phyloP scores from a whole-genome alignment of 2,113 vertebrate genomes.

The Oenanthe melanoleuca region DNA sequence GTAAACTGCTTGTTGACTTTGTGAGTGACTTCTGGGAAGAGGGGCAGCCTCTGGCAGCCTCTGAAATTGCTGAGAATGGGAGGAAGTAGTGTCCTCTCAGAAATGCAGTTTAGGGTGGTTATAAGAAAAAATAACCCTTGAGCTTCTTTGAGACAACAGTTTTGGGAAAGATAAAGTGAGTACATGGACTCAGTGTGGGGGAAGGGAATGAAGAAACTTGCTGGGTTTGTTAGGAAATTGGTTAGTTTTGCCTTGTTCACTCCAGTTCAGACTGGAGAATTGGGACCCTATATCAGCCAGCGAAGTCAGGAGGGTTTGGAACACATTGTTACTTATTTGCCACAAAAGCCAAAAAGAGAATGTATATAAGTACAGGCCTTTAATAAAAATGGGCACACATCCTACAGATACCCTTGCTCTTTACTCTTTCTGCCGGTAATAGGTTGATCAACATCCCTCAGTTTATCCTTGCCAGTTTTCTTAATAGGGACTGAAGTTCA shows the following conservation, averaged over 20 bases:
- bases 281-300: neutral
- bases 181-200: neutral
- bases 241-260: neutral
- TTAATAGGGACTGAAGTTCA: neutral
- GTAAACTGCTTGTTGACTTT: slow-evolving; percentile 68
- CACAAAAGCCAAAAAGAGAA: neutral
- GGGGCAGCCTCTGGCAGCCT: slow-evolving; percentile 50
- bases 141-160: slow-evolving; percentile 5
- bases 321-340: neutral
- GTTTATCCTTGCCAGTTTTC: neutral
- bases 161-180: slow-evolving; percentile 31
- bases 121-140: slow-evolving; percentile 33
- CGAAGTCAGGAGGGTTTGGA: neutral
- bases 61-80: slow-evolving; percentile 53
- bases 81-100: slow-evolving; percentile 40
- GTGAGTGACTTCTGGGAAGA: slow-evolving; percentile 62
- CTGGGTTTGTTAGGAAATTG: slow-evolving; percentile 45
- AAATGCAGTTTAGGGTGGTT: slow-evolving; percentile 36
- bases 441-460: neutral
- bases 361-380: neutral
- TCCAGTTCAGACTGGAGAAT: neutral
- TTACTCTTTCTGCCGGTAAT: neutral
- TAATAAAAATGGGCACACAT: neutral
- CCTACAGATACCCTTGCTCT: neutral
- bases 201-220: slow-evolving; percentile 37